Evolutionary conservation across 2,113 vertebrate species (phyloP), one percentile per base, ranked within the genome.

Genomic region (Pterocles orientalis): DNA sequence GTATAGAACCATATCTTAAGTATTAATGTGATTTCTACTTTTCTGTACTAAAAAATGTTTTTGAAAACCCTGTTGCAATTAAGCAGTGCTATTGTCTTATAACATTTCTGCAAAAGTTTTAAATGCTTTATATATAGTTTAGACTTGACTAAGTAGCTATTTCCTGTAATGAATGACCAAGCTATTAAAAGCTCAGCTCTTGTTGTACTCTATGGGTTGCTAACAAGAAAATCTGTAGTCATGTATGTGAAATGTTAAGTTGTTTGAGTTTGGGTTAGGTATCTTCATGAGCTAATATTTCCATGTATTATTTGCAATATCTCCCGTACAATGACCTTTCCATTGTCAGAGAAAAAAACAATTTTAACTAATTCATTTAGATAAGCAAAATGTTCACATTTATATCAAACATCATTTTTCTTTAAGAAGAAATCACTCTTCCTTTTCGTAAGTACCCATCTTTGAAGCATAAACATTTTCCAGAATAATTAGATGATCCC

Each of bases 131-230:
- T 33, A 45, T 76, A 53, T 20, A 76, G 57, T 76, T 89, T 60
- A 65, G 61, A 50, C 15, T 82, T 79, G 53, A 79, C 48, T 87
- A 87, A 91, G 82, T 61, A 90, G 50, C 19, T 90, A 45, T 85
- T 95, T 94, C 82, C 82, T 94, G 65, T 61, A 87, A 72, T 54
- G 61, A 89, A 90, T 77, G 41, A 80, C 78, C 90, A 85, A 73
- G 41, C 66, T 90, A 57, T 87, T 76, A 87, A 91, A 94, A 94
- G 45, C 45, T 69, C 56, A 69, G 28, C 16, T 87, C 61, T 87
- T 75, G 36, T 45, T 28, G 10, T 56, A 34, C 24, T 94, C 24
- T 7, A 15, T 45, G n/a, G 9, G 31, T 23, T 94, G 31, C 50
- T 92, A 84, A 88, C 24, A 45, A 87, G 77, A 57, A 78, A 78